Percentiles rank a stretch among this genome's conserved stretches.
phyloP scores from a whole-genome alignment of 2,113 vertebrate species.

The Ondatra zibethicus region DNA sequence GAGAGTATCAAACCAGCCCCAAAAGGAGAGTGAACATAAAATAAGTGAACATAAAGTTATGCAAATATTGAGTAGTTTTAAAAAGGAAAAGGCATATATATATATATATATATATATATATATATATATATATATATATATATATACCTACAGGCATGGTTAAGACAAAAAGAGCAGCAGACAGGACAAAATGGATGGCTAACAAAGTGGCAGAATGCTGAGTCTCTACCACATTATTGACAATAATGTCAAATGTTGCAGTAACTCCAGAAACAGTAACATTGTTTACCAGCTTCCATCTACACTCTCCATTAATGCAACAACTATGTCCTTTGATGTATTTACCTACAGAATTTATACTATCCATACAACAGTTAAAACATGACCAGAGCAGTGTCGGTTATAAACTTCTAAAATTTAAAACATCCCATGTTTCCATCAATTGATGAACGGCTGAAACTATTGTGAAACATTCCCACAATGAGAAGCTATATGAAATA shows the following conservation, averaged over 20 bases:
- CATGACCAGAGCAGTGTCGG: not conserved
- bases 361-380: not conserved
- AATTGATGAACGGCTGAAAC: not conserved
- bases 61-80: not conserved
- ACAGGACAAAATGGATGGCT: not conserved
- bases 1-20: not conserved
- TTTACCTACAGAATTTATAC: not conserved
- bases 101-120: too few species aligned
- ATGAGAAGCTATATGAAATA: not conserved
- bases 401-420: not conserved
- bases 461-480: not conserved
- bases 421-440: not conserved
- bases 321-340: not conserved
- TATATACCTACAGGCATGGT: not conserved
- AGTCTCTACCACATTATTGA: not conserved
- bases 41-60: not conserved
- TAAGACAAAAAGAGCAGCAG: not conserved
- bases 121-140: too few species aligned
- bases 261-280: not conserved
- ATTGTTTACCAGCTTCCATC: conserved; percentile 8
- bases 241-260: not conserved
- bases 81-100: not conserved
- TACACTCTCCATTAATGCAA: not conserved
- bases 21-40: not conserved
- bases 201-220: too few species aligned